Percentiles rank a stretch among this genome's conserved stretches.
These are phyloP conservation scores for Andrena praecox DNA, from an alignment of 2,888 invertebrate species.

Conservation along the genomic window DNA sequence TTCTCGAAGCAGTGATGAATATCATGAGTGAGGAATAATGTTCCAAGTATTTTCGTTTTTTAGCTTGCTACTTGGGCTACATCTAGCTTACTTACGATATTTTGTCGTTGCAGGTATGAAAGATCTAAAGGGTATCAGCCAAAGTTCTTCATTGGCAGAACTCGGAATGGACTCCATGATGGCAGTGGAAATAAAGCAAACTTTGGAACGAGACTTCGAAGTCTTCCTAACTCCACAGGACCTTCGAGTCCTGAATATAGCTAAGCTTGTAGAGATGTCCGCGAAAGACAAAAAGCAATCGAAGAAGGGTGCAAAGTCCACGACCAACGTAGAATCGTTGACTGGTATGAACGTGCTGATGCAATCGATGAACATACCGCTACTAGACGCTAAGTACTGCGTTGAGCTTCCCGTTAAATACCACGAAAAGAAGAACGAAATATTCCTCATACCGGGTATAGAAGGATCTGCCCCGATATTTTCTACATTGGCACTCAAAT, in stretches of 20 bases:
- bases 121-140: slow-evolving; percentile 88
- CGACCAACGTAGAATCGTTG: not conserved
- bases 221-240: slow-evolving; percentile 94
- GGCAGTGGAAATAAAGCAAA: slow-evolving; percentile 98
- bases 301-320: not conserved
- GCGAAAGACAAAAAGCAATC: slow-evolving; percentile 40
- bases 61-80: not conserved
- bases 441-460: slow-evolving; percentile 84
- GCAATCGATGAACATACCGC: slow-evolving; percentile 55
- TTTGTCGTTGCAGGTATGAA: slow-evolving; percentile 78
- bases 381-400: slow-evolving; percentile 41
- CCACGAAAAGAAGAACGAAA: slow-evolving; percentile 65
- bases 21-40: slow-evolving; percentile 83
- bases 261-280: slow-evolving; percentile 86
- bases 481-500: slow-evolving; percentile 75
- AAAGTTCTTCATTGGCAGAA: slow-evolving; percentile 92
- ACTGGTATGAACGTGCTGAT: slow-evolving; percentile 33
- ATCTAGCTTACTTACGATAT: not conserved
- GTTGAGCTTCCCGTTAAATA: slow-evolving; percentile 63
- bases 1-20: slow-evolving; percentile 91
- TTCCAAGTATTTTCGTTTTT: not conserved
- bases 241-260: slow-evolving; percentile 92
- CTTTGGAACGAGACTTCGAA: slow-evolving; percentile 95
- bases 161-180: slow-evolving; percentile 99
- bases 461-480: slow-evolving; percentile 82